Evolutionary conservation across 2,113 vertebrate species (phyloP), one percentile per base, ranked within the genome.

Genomic region (Shinisaurus crocodilurus): DNA sequence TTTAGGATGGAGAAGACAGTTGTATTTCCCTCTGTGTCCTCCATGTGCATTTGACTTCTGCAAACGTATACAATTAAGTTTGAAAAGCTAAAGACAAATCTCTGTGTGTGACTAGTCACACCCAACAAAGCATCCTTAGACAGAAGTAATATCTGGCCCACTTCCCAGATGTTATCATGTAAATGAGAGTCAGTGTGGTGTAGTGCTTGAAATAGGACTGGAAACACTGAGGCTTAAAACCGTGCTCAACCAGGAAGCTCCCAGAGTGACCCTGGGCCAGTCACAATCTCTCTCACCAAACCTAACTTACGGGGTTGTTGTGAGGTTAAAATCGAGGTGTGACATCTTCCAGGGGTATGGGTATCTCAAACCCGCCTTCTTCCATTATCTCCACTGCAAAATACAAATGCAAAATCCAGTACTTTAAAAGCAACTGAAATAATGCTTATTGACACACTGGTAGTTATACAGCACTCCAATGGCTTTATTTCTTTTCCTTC

Each of bases 1-100:
- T 98, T 98, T 92, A 99, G 91, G 0, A 98, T 98, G 20, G 98
- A 98, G 27, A 99, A 96, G 40, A 99, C 98, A 0, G 98, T 98
- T 80, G 99, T 99, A 90, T 99, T 98, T 1, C 98, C 98, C 88
- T 98, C 98, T 20, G 97, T 87, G 85, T 98, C 97, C 7, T 98
- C 97, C 98, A 98, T 98, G 92, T 91, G 81, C 67, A 25, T 67
- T 1, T 88, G 89, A 91, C 90, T 93, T 85, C 74, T 89, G 69
- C 40, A 87, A 45, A 60, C 25, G 82, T 16, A 50, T 34, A 84
- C 13, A 60, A n/a, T 40, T 5, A 88, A 84, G 67, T 83, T 25
- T 6, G 74, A 85, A 79, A 83, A 34, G 82, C 20, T n/a, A 89
- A 75, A 85, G 77, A 1, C 3, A 1, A 1, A 48, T 45, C 13